Conservation (phyloP, 2,797 vertebrate species). For the Rhabdophis nuchalis region DNA sequence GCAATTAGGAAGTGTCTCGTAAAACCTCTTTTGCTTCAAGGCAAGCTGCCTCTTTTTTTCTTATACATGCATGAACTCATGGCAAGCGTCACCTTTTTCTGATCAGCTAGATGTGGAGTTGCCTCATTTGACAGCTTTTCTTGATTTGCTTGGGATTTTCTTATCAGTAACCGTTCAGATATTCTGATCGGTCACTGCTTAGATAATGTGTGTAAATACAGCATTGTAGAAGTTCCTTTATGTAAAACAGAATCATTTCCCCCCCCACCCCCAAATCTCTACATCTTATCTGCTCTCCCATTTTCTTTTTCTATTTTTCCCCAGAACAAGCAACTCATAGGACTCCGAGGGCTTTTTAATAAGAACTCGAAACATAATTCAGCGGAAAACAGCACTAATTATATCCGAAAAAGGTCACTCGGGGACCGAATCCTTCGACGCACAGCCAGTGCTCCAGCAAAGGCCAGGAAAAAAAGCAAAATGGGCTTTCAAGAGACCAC, state of each 20-base stretch:
- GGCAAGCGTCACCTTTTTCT: conserved; percentile 40
- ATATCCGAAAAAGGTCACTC: conserved; percentile 83
- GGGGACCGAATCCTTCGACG: conserved; percentile 90
- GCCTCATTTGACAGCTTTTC: conserved; percentile 44
- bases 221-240: background rate
- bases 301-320: conserved; percentile 36
- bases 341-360: conserved; percentile 89
- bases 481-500: conserved; percentile 80
- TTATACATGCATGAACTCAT: conserved; percentile 63
- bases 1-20: conserved; percentile 38
- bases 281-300: background rate
- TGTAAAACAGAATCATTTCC: fast-evolving
- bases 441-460: conserved; percentile 92
- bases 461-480: conserved; percentile 94
- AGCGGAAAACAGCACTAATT: conserved; percentile 73
- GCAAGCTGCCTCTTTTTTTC: conserved; percentile 48
- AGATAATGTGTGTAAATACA: background rate
- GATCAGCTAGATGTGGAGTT: conserved; percentile 38
- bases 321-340: conserved; percentile 89
- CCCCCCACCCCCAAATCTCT: background rate
- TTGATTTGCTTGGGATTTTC: conserved; percentile 42
- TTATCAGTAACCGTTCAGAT: background rate
- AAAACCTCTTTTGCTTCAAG: conserved; percentile 34
- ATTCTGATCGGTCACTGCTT: background rate
- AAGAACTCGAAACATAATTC: conserved; percentile 79